phyloP scores from a whole-genome alignment of 64 coral and sea anemone species.

The Dendrophyllia cribrosa region DNA sequence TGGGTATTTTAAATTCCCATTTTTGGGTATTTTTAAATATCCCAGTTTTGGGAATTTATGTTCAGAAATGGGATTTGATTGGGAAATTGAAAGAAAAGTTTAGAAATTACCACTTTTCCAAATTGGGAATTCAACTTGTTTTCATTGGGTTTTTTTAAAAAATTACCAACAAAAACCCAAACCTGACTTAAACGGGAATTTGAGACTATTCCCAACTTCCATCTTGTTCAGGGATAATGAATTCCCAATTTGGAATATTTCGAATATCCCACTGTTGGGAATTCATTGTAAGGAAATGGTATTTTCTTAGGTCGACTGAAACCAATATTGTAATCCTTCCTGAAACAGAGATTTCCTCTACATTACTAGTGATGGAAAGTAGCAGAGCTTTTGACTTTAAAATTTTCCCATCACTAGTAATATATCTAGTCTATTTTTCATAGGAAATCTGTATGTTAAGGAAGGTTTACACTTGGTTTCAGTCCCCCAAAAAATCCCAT shows the following conservation, averaged over 20 bases:
- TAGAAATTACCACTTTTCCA: conserved; percentile 17
- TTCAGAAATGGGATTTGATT: conserved; percentile 56
- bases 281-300: not conserved
- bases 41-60: conserved; percentile 42
- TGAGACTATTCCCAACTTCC: not conserved
- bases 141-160: not conserved
- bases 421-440: too few species aligned
- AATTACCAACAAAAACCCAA: not conserved
- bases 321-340: not conserved
- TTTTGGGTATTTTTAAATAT: conserved; percentile 56
- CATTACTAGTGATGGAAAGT: too few species aligned
- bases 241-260: conserved; percentile 8
- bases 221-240: not conserved
- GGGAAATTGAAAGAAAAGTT: conserved; percentile 43
- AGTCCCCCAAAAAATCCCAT: too few species aligned
- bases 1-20: conserved; percentile 63
- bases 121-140: conserved; percentile 47
- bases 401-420: not conserved
- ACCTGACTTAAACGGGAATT: conserved; percentile 7
- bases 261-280: not conserved
- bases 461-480: too few species aligned
- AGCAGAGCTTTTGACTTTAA: too few species aligned
- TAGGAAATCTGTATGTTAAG: too few species aligned
- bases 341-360: not conserved
- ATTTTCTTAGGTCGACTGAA: conserved; percentile 21